Evolutionary conservation across 2,888 invertebrate genomes (phyloP).

Genomic region (Drosophila trichaetosa): DNA sequence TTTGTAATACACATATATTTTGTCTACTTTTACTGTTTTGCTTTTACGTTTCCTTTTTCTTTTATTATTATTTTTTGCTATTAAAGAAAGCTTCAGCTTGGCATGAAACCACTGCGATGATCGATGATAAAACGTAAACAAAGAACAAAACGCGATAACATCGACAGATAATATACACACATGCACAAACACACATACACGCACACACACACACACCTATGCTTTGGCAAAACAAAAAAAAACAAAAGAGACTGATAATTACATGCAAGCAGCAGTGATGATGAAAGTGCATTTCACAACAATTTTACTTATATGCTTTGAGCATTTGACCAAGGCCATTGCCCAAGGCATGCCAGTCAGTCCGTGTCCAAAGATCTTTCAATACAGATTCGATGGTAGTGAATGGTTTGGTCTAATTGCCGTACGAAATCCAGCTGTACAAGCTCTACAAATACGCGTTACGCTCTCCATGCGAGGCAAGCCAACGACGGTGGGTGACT

Average conservation of each 20-base stretch:
- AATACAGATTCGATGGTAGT: conserved; percentile 84
- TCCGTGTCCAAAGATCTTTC: conserved; percentile 84
- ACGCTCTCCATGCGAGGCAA: conserved; percentile 83
- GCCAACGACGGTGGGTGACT: conserved; percentile 79
- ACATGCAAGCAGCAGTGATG: conserved; percentile 13
- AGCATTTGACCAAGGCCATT: conserved; percentile 63
- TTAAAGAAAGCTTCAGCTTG: background rate
- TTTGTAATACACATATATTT: background rate
- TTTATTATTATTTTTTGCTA: background rate
- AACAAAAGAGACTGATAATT: background rate
- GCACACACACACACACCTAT: background rate
- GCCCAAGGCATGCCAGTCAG: conserved; percentile 81
- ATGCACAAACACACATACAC: background rate
- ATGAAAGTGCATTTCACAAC: conserved; percentile 59
- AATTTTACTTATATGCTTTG: conserved; percentile 60
- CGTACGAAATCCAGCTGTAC: conserved; percentile 80
- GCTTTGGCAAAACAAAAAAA: background rate
- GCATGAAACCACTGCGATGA: background rate
- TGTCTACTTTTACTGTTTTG: background rate
- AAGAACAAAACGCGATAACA: conserved; percentile 10
- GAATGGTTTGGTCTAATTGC: conserved; percentile 85
- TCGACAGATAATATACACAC: background rate
- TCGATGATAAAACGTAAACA: conserved; percentile 23
- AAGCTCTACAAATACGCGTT: conserved; percentile 78
- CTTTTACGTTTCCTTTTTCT: background rate